Conservation (phyloP, 2,888 invertebrate species). For the Sisyra nigra region DNA sequence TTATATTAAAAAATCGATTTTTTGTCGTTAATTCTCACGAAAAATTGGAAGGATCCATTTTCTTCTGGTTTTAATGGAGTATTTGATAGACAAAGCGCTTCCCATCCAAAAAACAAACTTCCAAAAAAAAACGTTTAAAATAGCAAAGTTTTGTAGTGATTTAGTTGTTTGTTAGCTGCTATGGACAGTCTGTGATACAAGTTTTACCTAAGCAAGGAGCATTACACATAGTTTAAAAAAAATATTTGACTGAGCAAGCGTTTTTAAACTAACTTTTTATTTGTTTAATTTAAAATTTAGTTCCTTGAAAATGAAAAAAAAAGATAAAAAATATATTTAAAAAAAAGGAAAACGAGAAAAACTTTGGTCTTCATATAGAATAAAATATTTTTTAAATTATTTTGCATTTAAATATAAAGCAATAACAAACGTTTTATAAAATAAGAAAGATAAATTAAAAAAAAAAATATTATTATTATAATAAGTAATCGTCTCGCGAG, state of each 20-base stretch:
- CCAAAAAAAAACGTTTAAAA: background rate
- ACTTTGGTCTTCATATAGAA: too few species aligned
- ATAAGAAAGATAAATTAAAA: too few species aligned
- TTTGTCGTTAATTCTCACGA: too few species aligned
- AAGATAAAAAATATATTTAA: background rate
- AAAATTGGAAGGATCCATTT: too few species aligned
- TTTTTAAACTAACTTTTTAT: background rate
- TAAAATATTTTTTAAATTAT: constrained; percentile 3
- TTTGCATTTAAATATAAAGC: constrained; percentile 5
- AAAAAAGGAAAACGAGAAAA: background rate
- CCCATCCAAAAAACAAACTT: background rate
- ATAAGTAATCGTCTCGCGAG: too few species aligned
- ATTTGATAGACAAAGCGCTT: too few species aligned
- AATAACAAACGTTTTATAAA: too few species aligned
- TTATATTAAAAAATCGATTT: too few species aligned
- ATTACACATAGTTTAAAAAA: constrained; percentile 5
- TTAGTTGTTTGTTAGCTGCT: constrained; percentile 23
- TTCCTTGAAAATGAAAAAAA: too few species aligned
- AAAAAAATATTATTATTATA: too few species aligned
- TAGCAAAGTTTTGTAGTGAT: constrained; percentile 5
- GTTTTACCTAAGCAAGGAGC: constrained; percentile 9
- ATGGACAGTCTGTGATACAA: constrained; percentile 29
- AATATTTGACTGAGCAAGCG: constrained; percentile 6
- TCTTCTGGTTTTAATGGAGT: too few species aligned
- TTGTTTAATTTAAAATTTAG: too few species aligned